Evolutionary conservation across 2,888 invertebrate species (phyloP), one percentile per base, ranked within the genome.

Genomic region (Corbicula japonica): DNA sequence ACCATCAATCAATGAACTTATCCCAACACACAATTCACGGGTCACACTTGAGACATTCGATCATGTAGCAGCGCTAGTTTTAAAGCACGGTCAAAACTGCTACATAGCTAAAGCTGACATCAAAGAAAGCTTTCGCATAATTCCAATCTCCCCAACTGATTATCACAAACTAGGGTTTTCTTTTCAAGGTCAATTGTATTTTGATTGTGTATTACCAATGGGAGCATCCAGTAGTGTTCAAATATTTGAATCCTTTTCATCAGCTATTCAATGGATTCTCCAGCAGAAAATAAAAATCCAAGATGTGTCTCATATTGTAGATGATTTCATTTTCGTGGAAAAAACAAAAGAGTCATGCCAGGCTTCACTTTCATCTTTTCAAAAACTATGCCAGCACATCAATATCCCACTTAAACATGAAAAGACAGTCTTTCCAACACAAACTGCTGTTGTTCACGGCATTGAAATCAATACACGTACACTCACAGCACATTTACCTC

Each of bases 31-130:
- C 26, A 63, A 71, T 38, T 66, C 68, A n/a, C n/a, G 50, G 15
- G 81, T 81, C 2, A n/a, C 50, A 18, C 71, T 69, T 32, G 71
- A 77, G 28, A 38, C 73, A 1, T 63, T 81, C 66, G 74, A 81
- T 26, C 18, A 65, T 60, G 61, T 72, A 8, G 70, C 63, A 15
- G 4, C 30, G 12, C 46, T 80, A 1, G 58, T 78, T 2, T n/a
- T 70, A 28, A 3, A 34, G 21, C 66, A 50, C 68, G 80, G 84
- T 0, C 4, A 4, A 48, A 21, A 48, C 8, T 58, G 52, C 21
- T 35, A 68, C 21, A 65, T 81, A 30, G 74, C 81, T n/a, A 84
- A 81, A 62, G 54, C 75, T 0, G 84, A 84, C 50, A 76, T 84
- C 15, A 68, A 76, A 61, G 76, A 81, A 48, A 76, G 62, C 3